Evolutionary conservation across 2,113 vertebrate genomes (phyloP), one percentile per base, ranked within the genome.

Genomic region (Tragulus kanchil): DNA sequence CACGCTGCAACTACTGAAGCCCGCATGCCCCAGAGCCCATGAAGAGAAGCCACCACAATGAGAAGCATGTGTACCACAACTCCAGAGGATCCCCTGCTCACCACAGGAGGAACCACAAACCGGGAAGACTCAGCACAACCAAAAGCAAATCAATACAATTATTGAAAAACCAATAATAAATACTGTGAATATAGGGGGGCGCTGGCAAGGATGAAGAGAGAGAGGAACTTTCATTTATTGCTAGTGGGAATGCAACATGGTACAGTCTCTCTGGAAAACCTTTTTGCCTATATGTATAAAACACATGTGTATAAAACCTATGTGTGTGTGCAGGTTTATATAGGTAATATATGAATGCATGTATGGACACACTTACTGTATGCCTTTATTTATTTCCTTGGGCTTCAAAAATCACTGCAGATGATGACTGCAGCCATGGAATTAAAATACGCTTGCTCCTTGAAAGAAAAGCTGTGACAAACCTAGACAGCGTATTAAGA

Each of bases 181-280:
- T 52, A 69, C 16, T 42, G 4, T 50, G 0, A 31, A 8, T 58
- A 14, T 3, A 8, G 1, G 26, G 26, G 1, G 26, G 26, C 50
- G 36, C 45, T 83, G 48, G 17, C 31, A 28, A 79, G 77, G 50
- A 79, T n/a, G 28, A 50, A 79, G 31, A 17, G 28, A 5, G 5
- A 56, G 52, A 79, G 77, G 19, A 56, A 13, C 28, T n/a, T n/a
- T 78, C 5, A 21, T 56, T 54, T 31, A n/a, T n/a, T n/a, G 50
- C 77, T 79, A 12, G 50, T 52, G 52, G 28, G 50, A 56, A n/a
- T n/a, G 28, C 50, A 56, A n/a, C n/a, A n/a, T 79, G 50, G 17
- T 52, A 52, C 75, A 75, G 69, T 28, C 26, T n/a, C 50, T 79
- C 28, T 79, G 28, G 28, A 79, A 21, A 56, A 79, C 50, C 50